Base-by-base conservation (phyloP, 2,888 invertebrate species). In the Pardosa pseudoannulata region DNA sequence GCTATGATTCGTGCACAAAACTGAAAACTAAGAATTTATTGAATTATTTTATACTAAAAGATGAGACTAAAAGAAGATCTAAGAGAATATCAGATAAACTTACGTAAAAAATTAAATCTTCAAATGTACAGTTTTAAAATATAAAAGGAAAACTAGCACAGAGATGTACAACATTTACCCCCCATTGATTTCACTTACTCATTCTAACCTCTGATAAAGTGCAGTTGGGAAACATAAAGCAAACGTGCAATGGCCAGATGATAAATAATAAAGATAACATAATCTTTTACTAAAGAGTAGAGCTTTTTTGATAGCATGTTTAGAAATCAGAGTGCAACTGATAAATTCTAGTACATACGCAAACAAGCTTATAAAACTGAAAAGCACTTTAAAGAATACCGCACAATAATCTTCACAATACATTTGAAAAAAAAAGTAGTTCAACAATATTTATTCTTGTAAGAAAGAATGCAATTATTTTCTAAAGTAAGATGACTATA, bases 271-370 rank as follows among this genome's bases (percentile, higher is more conserved):
- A 13, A 68, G 68, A 68, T 68, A 68, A 71, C 13, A 68, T 16
- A 31, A 65, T 65, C 65, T 65, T 65, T 65, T 3, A 29, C 23
- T 16, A 3, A 1, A 23, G 23, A 6, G 56, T 23, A 29, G 31
- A 16, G 31, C 7, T 13, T n/a, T 28, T 29, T 41, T 56, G 67
- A 46, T 75, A 81, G 68, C 70, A 67, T 81, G 29, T 74, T 74
- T 81, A 32, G 71, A 71, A 82, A 75, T 11, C 70, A 75, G 68
- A 76, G 71, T 31, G 67, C 65, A 75, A 65, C n/a, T 27, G 75
- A 75, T 75, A 82, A 82, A 41, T 46, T 76, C 41, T 46, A 75
- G 32, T 71, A 71, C 39, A 23, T 32, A 62, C 64, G 70, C 71
- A 82, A 82, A 82, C 32, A 82, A 32, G 13, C 19, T 19, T 28